These are phyloP conservation scores for Ailuropoda melanoleuca DNA, from an alignment of 2,113 vertebrate genomes.

Conservation along the genomic window DNA sequence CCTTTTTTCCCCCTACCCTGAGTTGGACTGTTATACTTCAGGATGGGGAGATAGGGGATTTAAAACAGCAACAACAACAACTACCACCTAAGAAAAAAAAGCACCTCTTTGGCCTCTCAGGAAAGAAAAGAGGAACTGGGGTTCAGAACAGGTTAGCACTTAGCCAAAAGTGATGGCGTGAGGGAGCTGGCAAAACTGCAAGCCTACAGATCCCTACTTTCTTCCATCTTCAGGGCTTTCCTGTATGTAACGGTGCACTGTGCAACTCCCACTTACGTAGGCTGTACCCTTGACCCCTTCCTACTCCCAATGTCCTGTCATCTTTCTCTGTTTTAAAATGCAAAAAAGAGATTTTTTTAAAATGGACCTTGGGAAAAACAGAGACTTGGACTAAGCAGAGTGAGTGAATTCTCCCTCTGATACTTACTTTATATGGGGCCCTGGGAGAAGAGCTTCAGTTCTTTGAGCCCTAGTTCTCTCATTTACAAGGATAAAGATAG, in stretches of 20 bases:
- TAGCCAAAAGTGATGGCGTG: not conserved
- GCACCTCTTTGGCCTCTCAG: not conserved
- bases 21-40: not conserved
- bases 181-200: not conserved
- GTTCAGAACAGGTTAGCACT: slow-evolving; percentile 13
- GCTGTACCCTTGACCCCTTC: not conserved
- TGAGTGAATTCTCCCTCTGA: not conserved
- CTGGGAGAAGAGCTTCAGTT: not conserved
- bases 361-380: not conserved
- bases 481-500: not conserved
- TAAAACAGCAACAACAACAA: not conserved
- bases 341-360: not conserved
- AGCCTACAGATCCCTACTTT: not conserved
- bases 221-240: not conserved
- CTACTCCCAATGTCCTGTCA: not conserved
- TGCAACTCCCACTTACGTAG: not conserved
- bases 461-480: not conserved
- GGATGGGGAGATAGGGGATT: not conserved
- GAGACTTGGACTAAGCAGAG: not conserved
- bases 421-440: not conserved
- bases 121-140: not conserved
- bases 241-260: not conserved
- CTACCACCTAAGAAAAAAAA: not conserved
- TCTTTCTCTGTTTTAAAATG: slow-evolving; percentile 36
- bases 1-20: not conserved